A percentile compares a stretch with the other conserved stretches of the same genome.
phyloP scores from a whole-genome alignment of 2,888 invertebrate genomes.

The Shargacucullia verbasci region DNA sequence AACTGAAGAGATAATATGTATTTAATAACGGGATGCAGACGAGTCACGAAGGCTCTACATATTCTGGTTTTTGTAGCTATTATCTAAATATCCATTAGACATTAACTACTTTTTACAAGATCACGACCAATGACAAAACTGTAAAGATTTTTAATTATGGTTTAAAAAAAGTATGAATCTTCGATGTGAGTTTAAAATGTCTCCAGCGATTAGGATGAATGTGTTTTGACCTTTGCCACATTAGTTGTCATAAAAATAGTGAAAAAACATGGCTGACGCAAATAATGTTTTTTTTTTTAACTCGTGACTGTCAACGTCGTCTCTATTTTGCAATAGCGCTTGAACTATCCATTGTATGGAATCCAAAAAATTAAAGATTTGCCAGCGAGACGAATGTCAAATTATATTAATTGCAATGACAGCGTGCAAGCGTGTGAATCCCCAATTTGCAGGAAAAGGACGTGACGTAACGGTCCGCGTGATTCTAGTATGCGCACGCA shows the following conservation, averaged over 20 bases:
- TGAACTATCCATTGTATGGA: conserved; percentile 41
- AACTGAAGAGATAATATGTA: conserved; percentile 7
- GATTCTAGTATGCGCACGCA: conserved; percentile 45
- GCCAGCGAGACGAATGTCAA: conserved; percentile 55
- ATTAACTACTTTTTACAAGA: conserved; percentile 11
- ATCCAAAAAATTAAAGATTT: conserved; percentile 48
- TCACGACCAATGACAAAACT: conserved; percentile 3
- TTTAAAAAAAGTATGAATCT: too few species aligned
- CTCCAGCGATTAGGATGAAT: background rate
- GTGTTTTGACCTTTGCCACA: background rate
- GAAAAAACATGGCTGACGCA: background rate
- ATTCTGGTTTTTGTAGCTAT: conserved; percentile 9
- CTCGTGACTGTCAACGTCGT: conserved; percentile 45
- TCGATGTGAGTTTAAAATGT: background rate
- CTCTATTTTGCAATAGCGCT: conserved; percentile 47
- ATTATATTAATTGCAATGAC: conserved; percentile 61
- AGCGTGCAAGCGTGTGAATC: conserved; percentile 54
- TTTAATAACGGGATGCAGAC: conserved; percentile 35
- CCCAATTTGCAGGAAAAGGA: conserved; percentile 52
- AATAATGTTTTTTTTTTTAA: conserved; percentile 2
- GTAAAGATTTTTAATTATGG: conserved; percentile 1
- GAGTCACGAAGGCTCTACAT: conserved; percentile 29
- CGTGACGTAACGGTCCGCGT: conserved; percentile 50
- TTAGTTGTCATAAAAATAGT: background rate
- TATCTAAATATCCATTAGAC: conserved; percentile 1